Conservation (phyloP, 2,113 vertebrate species). For the Plestiodon gilberti region DNA sequence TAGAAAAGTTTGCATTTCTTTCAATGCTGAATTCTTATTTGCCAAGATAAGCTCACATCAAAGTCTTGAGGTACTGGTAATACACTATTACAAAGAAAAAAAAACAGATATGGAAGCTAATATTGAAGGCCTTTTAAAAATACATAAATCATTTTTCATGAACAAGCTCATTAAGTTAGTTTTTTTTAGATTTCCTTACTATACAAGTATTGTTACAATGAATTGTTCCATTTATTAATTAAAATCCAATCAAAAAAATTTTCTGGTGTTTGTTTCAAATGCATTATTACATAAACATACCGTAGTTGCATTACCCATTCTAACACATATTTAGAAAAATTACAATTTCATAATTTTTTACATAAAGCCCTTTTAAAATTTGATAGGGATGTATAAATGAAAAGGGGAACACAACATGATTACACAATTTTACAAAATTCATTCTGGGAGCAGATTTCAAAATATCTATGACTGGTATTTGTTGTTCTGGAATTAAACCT, state of each 20-base stretch:
- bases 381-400: slow-evolving; percentile 57
- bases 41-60: slow-evolving; percentile 72
- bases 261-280: slow-evolving; percentile 68
- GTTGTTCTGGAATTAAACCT: slow-evolving; percentile 65
- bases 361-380: slow-evolving; percentile 86
- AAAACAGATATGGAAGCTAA: slow-evolving; percentile 78
- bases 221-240: slow-evolving; percentile 72
- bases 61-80: slow-evolving; percentile 71
- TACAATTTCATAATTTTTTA: slow-evolving; percentile 75
- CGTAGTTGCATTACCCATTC: slow-evolving; percentile 72
- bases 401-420: slow-evolving; percentile 58
- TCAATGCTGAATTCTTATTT: slow-evolving; percentile 67
- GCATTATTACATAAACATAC: slow-evolving; percentile 77
- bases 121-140: slow-evolving; percentile 75
- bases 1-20: slow-evolving; percentile 74
- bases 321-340: slow-evolving; percentile 80
- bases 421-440: slow-evolving; percentile 59
- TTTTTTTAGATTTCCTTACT: slow-evolving; percentile 80
- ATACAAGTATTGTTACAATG: slow-evolving; percentile 83
- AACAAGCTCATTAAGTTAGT: slow-evolving; percentile 79
- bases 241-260: slow-evolving; percentile 74
- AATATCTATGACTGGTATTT: slow-evolving; percentile 54
- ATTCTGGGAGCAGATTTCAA: slow-evolving; percentile 55
- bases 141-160: slow-evolving; percentile 79
- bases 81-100: slow-evolving; percentile 67